These are phyloP conservation scores for Daphoenositta chrysoptera DNA, from an alignment of 2,113 vertebrate genomes.

Conservation along the genomic window DNA sequence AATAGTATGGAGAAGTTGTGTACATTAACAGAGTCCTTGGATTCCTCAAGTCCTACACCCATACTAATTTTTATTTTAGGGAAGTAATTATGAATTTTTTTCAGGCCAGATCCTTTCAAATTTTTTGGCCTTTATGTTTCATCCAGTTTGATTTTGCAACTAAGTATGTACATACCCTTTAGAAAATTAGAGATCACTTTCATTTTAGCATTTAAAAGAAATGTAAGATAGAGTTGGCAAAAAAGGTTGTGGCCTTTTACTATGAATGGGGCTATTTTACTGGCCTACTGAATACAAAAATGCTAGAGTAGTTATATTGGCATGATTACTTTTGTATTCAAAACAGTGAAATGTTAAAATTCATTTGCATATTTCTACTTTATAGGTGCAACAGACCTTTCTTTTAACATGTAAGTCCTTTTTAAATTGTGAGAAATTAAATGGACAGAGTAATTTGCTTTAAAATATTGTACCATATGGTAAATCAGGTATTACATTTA, in stretches of 20 bases:
- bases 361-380: not conserved
- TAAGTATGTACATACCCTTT: accelerated
- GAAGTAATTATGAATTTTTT: not conserved
- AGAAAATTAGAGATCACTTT: not conserved
- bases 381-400: not conserved
- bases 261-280: not conserved
- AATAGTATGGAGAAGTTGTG: not conserved
- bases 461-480: not conserved
- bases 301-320: not conserved
- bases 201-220: not conserved
- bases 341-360: not conserved
- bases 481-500: not conserved
- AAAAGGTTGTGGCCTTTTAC: not conserved
- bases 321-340: not conserved
- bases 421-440: not conserved
- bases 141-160: not conserved
- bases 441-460: not conserved
- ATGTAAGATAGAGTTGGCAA: not conserved
- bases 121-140: not conserved
- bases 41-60: not conserved
- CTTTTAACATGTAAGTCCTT: not conserved
- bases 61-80: not conserved
- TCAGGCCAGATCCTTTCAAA: not conserved
- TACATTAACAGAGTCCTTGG: not conserved
- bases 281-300: not conserved